A percentile compares a stretch with the other conserved stretches of the same genome.
phyloP scores from a whole-genome alignment of 2,113 vertebrate species.

The Fregata magnificens region DNA sequence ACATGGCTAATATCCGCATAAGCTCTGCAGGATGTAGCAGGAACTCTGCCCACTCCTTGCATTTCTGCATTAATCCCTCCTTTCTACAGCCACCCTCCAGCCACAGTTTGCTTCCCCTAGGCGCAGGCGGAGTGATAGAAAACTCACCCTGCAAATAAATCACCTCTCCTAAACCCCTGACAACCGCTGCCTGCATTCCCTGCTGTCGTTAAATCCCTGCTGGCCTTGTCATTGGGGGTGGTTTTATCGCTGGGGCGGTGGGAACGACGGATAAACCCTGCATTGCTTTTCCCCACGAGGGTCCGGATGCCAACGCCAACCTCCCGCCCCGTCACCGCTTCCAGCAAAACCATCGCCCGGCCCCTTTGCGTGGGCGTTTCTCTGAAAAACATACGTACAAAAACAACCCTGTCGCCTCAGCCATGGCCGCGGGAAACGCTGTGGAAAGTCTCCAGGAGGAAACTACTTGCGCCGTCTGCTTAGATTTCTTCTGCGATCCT shows the following conservation, averaged over 20 bases:
- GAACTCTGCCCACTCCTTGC: fast-evolving
- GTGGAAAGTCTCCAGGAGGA: neutral
- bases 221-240: too few relatives aligned
- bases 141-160: neutral
- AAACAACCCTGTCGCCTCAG: fast-evolving
- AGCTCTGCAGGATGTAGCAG: neutral
- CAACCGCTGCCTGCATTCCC: fast-evolving
- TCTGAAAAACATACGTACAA: neutral
- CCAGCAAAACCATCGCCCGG: neutral
- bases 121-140: neutral
- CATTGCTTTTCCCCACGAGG: fast-evolving
- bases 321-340: too few relatives aligned
- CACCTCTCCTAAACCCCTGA: too few relatives aligned
- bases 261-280: neutral
- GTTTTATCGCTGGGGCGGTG: fast-evolving
- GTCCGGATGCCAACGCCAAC: too few relatives aligned
- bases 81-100: neutral
- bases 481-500: neutral
- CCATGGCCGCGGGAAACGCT: neutral
- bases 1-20: fast-evolving
- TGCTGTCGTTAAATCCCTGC: fast-evolving
- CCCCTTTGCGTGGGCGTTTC: too few relatives aligned
- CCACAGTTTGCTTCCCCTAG: fast-evolving
- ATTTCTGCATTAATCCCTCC: neutral
- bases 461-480: neutral